These are phyloP conservation scores for Spea hammondii DNA, from an alignment of 2,797 vertebrate species.

Conservation along the genomic window DNA sequence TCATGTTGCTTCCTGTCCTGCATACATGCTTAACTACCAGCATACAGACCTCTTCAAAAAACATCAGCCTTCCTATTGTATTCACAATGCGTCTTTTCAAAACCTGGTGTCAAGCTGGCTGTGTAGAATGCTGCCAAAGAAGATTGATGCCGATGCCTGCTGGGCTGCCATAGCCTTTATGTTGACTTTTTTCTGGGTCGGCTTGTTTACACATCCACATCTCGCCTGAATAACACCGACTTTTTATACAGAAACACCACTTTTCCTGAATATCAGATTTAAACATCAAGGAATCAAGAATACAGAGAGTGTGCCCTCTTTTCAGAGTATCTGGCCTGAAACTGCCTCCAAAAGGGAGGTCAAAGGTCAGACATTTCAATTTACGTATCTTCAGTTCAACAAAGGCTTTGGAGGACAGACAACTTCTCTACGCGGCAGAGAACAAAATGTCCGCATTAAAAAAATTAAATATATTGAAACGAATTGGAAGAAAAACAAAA, in stretches of 20 bases:
- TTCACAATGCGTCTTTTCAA: constrained; percentile 5
- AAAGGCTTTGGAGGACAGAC: background rate
- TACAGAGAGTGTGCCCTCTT: background rate
- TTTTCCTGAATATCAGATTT: background rate
- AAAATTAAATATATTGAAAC: no score
- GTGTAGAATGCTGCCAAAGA: constrained; percentile 5
- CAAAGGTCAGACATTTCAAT: constrained; percentile 14
- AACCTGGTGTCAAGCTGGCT: constrained; percentile 13
- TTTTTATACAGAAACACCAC: background rate
- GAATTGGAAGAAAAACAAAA: no score
- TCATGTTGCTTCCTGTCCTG: background rate
- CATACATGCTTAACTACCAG: background rate
- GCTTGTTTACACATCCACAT: background rate
- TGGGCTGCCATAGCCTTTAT: background rate
- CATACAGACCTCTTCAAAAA: background rate
- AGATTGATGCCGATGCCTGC: background rate
- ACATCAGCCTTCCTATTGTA: constrained; percentile 2
- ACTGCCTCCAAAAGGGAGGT: background rate
- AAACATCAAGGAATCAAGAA: background rate
- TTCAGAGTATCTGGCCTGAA: constrained; percentile 1
- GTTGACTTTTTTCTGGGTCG: background rate
- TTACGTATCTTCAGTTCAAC: background rate
- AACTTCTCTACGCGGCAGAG: background rate
- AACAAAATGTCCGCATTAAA: background rate
- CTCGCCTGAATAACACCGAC: background rate